phyloP scores from a whole-genome alignment of 2,888 invertebrate genomes.

The Hipparchia semele region DNA sequence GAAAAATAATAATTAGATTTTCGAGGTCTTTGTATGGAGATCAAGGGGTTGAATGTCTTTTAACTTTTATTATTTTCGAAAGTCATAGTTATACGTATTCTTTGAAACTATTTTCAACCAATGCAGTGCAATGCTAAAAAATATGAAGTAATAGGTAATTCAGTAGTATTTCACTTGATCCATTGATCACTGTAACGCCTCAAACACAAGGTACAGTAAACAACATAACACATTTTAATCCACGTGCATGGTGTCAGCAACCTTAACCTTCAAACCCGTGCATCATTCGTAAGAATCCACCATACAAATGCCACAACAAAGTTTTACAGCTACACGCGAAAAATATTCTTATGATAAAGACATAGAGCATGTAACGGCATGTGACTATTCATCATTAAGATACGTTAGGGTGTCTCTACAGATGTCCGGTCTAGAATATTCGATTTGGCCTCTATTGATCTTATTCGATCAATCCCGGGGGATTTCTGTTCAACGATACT shows the following conservation, averaged over 20 bases:
- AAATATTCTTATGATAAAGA: background rate
- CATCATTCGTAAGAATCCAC: background rate
- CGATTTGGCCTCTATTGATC: slow-evolving; percentile 4
- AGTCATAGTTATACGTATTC: no score
- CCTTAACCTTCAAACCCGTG: background rate
- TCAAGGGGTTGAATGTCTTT: no score
- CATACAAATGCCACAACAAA: background rate
- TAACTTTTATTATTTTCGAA: no score
- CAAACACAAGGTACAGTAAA: no score
- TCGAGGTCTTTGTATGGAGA: no score
- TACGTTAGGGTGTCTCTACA: background rate
- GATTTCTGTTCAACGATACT: background rate
- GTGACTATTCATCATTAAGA: background rate
- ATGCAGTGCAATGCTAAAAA: no score
- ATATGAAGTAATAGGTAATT: no score
- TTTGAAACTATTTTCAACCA: no score
- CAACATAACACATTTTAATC: background rate
- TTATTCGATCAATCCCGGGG: background rate
- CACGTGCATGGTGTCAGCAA: background rate
- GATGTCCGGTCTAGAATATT: background rate
- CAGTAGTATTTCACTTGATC: no score
- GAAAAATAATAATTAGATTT: no score
- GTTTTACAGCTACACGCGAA: background rate
- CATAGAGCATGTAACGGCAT: background rate
- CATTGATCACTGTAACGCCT: no score